Conservation (phyloP, 2,113 vertebrate species). For the Azemiops feae region DNA sequence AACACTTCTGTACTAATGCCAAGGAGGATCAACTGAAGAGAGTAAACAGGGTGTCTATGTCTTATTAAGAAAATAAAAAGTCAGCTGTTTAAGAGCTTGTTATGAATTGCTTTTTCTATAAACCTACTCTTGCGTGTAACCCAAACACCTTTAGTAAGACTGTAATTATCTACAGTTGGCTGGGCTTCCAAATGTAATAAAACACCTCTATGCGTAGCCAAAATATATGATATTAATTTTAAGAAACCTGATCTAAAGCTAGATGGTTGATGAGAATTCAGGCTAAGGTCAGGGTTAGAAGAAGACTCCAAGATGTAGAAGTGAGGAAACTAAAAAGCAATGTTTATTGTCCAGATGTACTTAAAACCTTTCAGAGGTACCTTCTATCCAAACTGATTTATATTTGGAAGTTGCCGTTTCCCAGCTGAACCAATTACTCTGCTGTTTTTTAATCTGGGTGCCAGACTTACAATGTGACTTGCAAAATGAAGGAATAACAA, state of each 20-base stretch:
- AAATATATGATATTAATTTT: slow-evolving; percentile 36
- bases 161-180: slow-evolving; percentile 48
- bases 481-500: background rate
- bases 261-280: background rate
- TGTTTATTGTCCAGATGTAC: background rate
- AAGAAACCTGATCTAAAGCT: slow-evolving; percentile 19
- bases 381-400: background rate
- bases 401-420: background rate
- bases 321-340: background rate
- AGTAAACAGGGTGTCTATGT: slow-evolving; percentile 46
- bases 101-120: slow-evolving; percentile 34
- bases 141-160: slow-evolving; percentile 47
- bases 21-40: slow-evolving; percentile 45
- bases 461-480: background rate
- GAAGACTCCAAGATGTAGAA: background rate
- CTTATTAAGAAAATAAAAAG: slow-evolving; percentile 10
- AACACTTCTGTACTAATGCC: background rate
- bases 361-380: background rate
- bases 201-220: slow-evolving; percentile 17
- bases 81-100: background rate
- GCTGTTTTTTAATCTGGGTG: background rate
- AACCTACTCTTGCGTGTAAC: slow-evolving; percentile 35
- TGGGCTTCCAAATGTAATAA: slow-evolving; percentile 15
- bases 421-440: background rate
- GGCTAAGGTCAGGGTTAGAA: background rate